Base-by-base conservation (phyloP, 2,113 vertebrate genomes). In the Prunella himalayana region DNA sequence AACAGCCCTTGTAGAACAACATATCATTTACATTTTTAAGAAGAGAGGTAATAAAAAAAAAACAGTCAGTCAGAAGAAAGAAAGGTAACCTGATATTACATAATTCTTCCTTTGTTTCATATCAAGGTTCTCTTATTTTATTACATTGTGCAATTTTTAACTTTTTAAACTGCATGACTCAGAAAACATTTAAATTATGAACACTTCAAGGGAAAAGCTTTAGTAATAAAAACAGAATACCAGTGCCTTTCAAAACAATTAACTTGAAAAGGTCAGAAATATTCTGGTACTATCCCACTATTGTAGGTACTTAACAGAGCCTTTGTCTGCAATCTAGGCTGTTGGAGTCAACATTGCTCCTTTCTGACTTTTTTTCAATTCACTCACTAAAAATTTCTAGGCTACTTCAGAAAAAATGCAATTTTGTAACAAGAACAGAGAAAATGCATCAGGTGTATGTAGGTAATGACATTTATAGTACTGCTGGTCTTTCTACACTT, bases 261-360 rank as follows among this genome's bases (percentile, higher is more conserved):
- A 73, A 70, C 22, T 73, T 79, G 35, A 72, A 94, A 88, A 91
- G 39, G 41, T 92, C 80, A 93, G 88, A 93, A 88, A 84, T 87
- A 81, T 81, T 90, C 86, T 88, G 82, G 57, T 69, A 92, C 6
- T 83, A 59, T 7, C 41, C 24, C 22, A 13, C 13, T 44, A 61
- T 6, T 59, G 33, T 49, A 59, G 33, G 31, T 56, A 81, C 54
- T 75, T 78, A 90, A 24, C 30, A 84, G 56, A 90, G 56, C 11
- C 28, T 77, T 63, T 90, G 27, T 60, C 28, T 85, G 47, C 91
- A 76, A 70, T 73, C 22, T 35, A 89, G 33, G 20, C 35, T 72
- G 72, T 21, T 86, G 65, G 57, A 94, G 84, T 59, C 44, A 65
- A 79, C 57, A 35, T 51, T 61, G 37, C 30, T 39, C 33, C 21